Evolutionary conservation across 2,888 invertebrate genomes (phyloP).

Genomic region (Philopedon plagiatum): DNA sequence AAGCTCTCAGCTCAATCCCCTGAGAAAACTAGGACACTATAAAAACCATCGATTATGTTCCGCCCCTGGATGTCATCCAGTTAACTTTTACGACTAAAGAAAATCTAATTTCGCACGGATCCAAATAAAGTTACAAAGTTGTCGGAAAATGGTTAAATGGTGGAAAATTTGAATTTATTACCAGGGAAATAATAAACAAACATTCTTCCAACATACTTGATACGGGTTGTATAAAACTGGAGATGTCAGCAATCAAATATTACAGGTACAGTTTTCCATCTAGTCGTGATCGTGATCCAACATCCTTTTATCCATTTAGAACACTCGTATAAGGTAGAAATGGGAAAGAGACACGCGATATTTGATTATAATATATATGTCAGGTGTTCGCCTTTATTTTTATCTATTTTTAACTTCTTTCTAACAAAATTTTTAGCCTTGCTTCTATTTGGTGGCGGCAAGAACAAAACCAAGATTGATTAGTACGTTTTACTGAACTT

Average conservation of each 20-base stretch:
- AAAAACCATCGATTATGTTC: conserved; percentile 29
- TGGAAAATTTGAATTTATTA: background rate
- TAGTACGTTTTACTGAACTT: conserved; percentile 2
- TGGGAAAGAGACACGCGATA: conserved; percentile 30
- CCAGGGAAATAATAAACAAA: background rate
- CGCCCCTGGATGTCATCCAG: conserved; percentile 15
- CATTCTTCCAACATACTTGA: too few species aligned
- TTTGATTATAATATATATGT: conserved; percentile 26
- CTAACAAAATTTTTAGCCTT: conserved; percentile 14
- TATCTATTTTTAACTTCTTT: conserved; percentile 44
- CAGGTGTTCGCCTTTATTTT: conserved; percentile 32
- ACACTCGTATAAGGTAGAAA: conserved; percentile 32
- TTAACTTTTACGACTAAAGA: conserved; percentile 10
- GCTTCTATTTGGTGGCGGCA: background rate
- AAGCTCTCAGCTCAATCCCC: conserved; percentile 20
- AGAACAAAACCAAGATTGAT: background rate
- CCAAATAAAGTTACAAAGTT: conserved; percentile 3
- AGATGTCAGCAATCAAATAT: too few species aligned
- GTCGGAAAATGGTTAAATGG: background rate
- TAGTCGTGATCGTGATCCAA: conserved; percentile 10
- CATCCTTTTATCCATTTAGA: conserved; percentile 15
- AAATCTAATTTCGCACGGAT: conserved; percentile 12
- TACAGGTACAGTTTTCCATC: background rate
- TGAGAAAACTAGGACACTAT: conserved; percentile 26
- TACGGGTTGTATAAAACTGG: too few species aligned